A percentile compares a stretch with the other conserved stretches of the same genome.
Conservation (phyloP, 2,797 vertebrate genomes). For the Rhodeus uyekii region DNA sequence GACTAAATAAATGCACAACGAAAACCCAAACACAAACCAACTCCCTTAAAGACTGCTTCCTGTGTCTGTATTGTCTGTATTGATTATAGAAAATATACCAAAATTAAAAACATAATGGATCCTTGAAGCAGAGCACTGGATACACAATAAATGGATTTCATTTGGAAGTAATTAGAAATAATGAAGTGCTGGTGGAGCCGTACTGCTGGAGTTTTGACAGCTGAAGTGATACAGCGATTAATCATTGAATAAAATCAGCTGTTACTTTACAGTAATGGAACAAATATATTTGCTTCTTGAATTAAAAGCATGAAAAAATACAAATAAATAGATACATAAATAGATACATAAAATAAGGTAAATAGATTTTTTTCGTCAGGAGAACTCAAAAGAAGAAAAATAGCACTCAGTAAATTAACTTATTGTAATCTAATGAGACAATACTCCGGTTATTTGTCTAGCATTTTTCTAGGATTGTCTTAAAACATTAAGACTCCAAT, state of each 20-base stretch:
- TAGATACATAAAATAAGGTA: slow-evolving; percentile 33
- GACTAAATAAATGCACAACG: slow-evolving; percentile 29
- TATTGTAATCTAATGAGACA: slow-evolving; percentile 14
- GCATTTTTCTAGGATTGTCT: slow-evolving; percentile 25
- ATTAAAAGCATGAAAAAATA: neutral
- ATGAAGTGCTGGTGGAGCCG: slow-evolving; percentile 74
- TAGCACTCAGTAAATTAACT: slow-evolving; percentile 27
- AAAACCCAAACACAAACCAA: slow-evolving; percentile 4
- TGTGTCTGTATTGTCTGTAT: slow-evolving; percentile 52
- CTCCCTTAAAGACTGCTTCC: slow-evolving; percentile 25
- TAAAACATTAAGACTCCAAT: slow-evolving; percentile 41
- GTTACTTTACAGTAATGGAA: slow-evolving; percentile 66
- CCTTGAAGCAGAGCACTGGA: slow-evolving; percentile 52
- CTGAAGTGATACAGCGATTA: slow-evolving; percentile 69
- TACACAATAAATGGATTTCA: slow-evolving; percentile 46
- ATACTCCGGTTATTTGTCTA: neutral
- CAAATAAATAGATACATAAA: neutral
- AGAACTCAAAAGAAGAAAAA: slow-evolving; percentile 4
- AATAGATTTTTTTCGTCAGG: neutral
- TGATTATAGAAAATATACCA: slow-evolving; percentile 66
- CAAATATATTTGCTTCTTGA: slow-evolving; percentile 4
- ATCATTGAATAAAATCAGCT: slow-evolving; percentile 67
- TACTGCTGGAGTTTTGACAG: slow-evolving; percentile 62
- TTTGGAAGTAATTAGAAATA: slow-evolving; percentile 71
- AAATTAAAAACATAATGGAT: slow-evolving; percentile 76